Conservation (phyloP, 2,113 vertebrate species). For the Sylvietta virens region DNA sequence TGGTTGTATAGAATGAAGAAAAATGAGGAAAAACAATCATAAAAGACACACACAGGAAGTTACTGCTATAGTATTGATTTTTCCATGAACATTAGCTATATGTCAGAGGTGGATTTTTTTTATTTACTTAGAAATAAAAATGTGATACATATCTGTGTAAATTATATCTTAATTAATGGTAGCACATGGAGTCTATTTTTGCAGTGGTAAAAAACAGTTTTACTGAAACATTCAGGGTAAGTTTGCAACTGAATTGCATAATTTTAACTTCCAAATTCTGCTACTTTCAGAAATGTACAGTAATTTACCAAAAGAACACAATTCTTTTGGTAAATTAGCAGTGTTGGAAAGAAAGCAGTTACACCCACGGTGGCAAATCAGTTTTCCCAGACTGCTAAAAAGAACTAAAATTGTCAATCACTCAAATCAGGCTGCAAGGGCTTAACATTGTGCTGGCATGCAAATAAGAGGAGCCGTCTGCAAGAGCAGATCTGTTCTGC, state of each 20-base stretch:
- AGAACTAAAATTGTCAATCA: constrained; percentile 48
- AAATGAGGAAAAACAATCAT: background rate
- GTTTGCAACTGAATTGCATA: background rate
- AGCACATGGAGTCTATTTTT: background rate
- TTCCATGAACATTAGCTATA: background rate
- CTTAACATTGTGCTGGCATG: constrained; percentile 34
- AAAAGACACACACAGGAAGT: background rate
- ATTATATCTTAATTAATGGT: background rate
- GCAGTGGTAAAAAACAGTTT: background rate
- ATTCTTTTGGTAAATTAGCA: constrained; percentile 40
- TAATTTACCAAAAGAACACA: too few species aligned
- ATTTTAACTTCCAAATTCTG: constrained; percentile 22
- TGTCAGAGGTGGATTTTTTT: background rate
- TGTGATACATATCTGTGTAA: background rate
- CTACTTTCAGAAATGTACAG: background rate
- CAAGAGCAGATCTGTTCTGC: background rate
- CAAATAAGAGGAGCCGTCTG: constrained; percentile 23
- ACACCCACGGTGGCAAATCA: constrained; percentile 41
- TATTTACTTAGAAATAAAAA: background rate
- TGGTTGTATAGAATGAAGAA: background rate
- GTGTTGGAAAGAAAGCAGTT: constrained; percentile 26
- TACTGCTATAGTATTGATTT: background rate
- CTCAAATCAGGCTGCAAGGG: constrained; percentile 14
- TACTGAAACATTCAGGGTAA: background rate
- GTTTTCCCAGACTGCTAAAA: constrained; percentile 45